A percentile compares a stretch with the other conserved stretches of the same genome.
These are phyloP conservation scores for Geotrypetes seraphini DNA, from an alignment of 2,797 vertebrate genomes.

Conservation along the genomic window DNA sequence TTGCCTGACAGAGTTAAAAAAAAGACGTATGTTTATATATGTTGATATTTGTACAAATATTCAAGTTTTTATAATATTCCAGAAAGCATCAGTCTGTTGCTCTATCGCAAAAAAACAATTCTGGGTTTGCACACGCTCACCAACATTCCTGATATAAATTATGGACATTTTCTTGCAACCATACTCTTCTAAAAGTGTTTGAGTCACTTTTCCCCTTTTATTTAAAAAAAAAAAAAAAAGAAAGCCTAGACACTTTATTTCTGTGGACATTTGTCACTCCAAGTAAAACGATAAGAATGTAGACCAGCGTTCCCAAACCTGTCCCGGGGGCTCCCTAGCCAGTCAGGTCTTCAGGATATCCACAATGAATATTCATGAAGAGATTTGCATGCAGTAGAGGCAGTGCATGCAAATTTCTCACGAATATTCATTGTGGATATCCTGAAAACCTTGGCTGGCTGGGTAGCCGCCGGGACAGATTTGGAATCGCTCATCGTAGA, in stretches of 20 bases:
- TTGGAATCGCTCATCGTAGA: too few relatives aligned
- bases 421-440: too few relatives aligned
- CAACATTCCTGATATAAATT: neutral
- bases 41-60: constrained; percentile 20
- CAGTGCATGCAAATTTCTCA: too few relatives aligned
- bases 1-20: too few relatives aligned
- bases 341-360: too few relatives aligned
- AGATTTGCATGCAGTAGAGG: too few relatives aligned
- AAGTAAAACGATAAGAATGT: constrained; percentile 14
- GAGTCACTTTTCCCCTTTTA: constrained; percentile 9
- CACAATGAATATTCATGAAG: too few relatives aligned
- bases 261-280: constrained; percentile 14
- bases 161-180: constrained; percentile 27
- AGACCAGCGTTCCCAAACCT: too few relatives aligned
- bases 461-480: too few relatives aligned
- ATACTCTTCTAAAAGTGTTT: constrained; percentile 6
- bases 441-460: too few relatives aligned
- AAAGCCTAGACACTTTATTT: constrained; percentile 19
- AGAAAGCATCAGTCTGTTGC: constrained; percentile 1
- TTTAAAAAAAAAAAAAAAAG: constrained; percentile 22
- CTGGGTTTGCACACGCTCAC: constrained; percentile 17
- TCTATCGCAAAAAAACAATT: constrained; percentile 13
- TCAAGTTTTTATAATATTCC: constrained; percentile 32
- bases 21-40: too few relatives aligned
- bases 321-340: too few relatives aligned